phyloP scores from a whole-genome alignment of 1,140 invertebrate genomes.

The Panulirus ornatus region DNA sequence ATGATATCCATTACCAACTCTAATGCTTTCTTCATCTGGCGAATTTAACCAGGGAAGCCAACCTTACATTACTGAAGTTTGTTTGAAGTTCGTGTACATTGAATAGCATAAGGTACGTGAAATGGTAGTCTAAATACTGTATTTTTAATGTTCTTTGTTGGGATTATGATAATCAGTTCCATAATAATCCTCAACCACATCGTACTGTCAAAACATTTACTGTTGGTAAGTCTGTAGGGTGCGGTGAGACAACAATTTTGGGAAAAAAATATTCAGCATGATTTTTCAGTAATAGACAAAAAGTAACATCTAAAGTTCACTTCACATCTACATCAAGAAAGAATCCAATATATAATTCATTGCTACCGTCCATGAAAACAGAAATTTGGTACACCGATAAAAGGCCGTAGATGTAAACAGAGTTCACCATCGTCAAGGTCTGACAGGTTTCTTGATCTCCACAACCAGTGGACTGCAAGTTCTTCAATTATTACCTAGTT shows the following conservation, averaged over 20 bases:
- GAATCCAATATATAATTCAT: no score
- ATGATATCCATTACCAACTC: constrained; percentile 18
- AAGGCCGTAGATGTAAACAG: no score
- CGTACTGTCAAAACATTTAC: not conserved
- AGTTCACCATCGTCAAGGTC: no score
- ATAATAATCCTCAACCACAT: not conserved
- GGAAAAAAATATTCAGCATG: not conserved
- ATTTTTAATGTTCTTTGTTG: not conserved
- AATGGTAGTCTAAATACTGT: not conserved
- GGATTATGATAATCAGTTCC: not conserved
- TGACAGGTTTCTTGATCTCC: no score
- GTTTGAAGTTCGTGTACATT: not conserved
- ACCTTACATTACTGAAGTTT: constrained; percentile 15
- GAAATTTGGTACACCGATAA: no score
- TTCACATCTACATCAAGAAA: no score
- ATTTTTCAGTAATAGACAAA: no score
- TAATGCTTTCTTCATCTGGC: constrained; percentile 34
- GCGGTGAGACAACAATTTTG: constrained; percentile 17
- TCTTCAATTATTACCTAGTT: no score
- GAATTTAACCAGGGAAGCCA: constrained; percentile 50
- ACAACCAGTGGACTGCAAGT: no score
- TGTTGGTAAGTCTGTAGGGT: constrained; percentile 36
- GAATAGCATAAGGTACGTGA: not conserved
- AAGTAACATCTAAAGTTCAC: no score
- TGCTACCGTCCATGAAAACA: no score